phyloP scores from a whole-genome alignment of 2,888 invertebrate species.

The Polia nebulosa region DNA sequence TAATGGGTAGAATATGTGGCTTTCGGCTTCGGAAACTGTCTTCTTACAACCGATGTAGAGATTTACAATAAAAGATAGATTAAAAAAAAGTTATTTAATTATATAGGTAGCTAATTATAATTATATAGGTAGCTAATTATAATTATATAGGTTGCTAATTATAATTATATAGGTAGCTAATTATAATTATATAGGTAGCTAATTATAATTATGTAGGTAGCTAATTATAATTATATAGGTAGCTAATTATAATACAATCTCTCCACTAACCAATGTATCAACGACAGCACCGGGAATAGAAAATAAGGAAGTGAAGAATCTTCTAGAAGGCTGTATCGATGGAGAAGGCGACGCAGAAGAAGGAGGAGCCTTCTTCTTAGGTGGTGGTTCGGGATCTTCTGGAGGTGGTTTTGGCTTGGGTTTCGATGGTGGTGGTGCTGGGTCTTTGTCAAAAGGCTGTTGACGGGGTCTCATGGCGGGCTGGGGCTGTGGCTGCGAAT shows the following conservation, averaged over 20 bases:
- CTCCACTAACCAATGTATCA: conserved; percentile 64
- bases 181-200: too few species aligned
- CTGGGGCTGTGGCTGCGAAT: rapidly evolving
- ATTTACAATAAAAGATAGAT: too few species aligned
- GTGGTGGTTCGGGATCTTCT: conserved; percentile 1
- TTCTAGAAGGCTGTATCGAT: conserved; percentile 15
- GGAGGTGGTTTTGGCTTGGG: conserved; percentile 6
- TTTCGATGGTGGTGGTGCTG: not conserved
- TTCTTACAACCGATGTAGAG: too few species aligned
- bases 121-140: too few species aligned
- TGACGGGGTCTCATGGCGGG: rapidly evolving
- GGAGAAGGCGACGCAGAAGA: not conserved
- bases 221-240: too few species aligned
- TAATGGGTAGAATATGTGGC: too few species aligned
- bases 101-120: too few species aligned
- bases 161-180: too few species aligned
- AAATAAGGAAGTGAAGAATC: conserved; percentile 61
- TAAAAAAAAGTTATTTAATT: too few species aligned
- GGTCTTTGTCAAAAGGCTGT: not conserved
- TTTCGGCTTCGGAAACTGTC: too few species aligned
- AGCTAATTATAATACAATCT: conserved; percentile 36
- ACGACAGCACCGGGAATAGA: conserved; percentile 65
- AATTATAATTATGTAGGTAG: too few species aligned
- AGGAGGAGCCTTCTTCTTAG: conserved; percentile 1
- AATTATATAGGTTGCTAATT: too few species aligned